These are phyloP conservation scores for Marmota monax DNA, from an alignment of 2,113 vertebrate genomes.

Conservation along the genomic window DNA sequence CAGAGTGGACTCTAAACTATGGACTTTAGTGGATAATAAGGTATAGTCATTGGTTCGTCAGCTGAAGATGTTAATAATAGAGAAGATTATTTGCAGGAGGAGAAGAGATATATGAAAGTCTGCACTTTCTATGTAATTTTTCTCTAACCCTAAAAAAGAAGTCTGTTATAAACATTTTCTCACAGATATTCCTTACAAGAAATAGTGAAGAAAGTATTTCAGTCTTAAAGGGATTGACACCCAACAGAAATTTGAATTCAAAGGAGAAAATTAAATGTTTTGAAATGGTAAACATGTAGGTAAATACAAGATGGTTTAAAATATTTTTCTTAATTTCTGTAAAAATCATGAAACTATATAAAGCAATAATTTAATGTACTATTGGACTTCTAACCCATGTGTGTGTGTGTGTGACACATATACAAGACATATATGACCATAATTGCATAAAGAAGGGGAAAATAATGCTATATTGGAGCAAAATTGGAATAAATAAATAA, in stretches of 20 bases:
- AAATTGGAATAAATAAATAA: not conserved
- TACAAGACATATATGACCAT: not conserved
- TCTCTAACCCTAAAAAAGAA: not conserved
- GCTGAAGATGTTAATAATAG: not conserved
- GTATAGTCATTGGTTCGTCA: not conserved
- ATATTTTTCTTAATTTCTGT: not conserved
- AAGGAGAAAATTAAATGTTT: not conserved
- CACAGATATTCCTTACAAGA: not conserved
- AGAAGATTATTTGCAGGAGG: not conserved
- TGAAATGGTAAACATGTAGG: not conserved
- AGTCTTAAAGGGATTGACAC: not conserved
- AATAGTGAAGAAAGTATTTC: not conserved
- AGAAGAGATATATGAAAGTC: not conserved
- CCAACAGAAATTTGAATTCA: not conserved
- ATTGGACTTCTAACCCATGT: not conserved
- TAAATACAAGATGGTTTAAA: not conserved
- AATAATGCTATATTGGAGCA: not conserved
- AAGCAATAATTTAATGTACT: not conserved
- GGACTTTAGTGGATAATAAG: not conserved
- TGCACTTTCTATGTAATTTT: not conserved
- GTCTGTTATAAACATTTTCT: not conserved
- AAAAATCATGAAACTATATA: not conserved
- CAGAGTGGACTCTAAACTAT: not conserved
- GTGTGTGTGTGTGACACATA: not conserved
- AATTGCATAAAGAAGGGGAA: not conserved